phyloP scores from a whole-genome alignment of 2,113 vertebrate genomes.

The Pachycephala philippinensis region DNA sequence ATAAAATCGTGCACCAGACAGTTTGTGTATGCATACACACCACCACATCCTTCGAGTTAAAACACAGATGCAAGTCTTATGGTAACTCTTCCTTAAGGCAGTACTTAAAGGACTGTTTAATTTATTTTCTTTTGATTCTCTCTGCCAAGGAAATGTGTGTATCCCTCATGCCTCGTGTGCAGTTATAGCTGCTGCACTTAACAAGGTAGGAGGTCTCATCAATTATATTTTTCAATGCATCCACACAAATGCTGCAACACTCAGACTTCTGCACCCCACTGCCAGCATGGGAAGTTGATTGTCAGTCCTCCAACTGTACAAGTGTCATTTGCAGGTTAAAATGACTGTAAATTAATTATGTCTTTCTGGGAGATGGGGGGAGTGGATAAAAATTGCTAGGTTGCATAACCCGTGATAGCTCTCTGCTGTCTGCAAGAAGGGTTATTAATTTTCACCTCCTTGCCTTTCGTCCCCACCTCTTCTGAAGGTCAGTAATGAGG shows the following conservation, averaged over 20 bases:
- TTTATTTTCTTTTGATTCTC: background rate
- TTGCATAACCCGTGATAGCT: background rate
- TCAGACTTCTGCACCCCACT: background rate
- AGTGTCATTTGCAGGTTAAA: constrained; percentile 29
- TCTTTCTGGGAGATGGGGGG: background rate
- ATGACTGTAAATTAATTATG: constrained; percentile 32
- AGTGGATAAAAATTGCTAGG: background rate
- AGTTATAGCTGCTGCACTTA: background rate
- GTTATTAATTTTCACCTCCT: background rate
- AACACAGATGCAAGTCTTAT: background rate
- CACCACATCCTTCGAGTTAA: background rate
- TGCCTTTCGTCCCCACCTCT: background rate
- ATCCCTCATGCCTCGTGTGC: background rate
- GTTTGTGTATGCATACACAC: background rate
- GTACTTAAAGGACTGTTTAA: background rate
- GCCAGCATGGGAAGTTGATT: constrained; percentile 26
- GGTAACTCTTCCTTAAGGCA: background rate
- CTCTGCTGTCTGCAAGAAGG: background rate
- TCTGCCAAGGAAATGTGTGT: background rate
- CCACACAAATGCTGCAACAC: background rate
- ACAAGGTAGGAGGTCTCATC: constrained; percentile 17
- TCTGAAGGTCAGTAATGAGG: background rate
- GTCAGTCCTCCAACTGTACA: background rate
- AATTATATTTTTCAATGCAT: background rate
- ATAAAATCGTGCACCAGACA: background rate